Evolutionary conservation across 2,888 invertebrate genomes (phyloP), one percentile per base, ranked within the genome.

Genomic region (Ptychoptera contaminata): DNA sequence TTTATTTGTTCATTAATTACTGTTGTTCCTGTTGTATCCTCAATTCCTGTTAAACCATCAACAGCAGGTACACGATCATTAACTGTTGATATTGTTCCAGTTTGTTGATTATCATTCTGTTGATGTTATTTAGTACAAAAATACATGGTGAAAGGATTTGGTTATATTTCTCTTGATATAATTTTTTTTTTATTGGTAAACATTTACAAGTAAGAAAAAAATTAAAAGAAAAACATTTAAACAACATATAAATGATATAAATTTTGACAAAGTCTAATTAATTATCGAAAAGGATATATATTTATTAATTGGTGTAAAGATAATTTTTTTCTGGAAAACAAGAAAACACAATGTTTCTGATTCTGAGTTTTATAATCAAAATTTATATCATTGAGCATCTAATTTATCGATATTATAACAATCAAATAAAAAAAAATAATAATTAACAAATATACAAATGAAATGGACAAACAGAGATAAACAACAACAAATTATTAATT

Each of bases 11-110:
- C 49, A 37, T 47, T 46, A 2, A 29, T 36, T 3, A 35, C 42
- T 37, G 32, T 16, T 29, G 23, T 3, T 46, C 56, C 43, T 58
- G 59, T 32, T 59, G 57, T 42, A 54, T 56, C 37, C 54, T 52
- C 34, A 48, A 47, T 38, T 50, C 45, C 49, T 50, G 50, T 40
- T 52, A 51, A 32, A 30, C 49, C 10, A 48, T 50, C 14, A 41
- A 44, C 51, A n/a, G 50, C 45, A 40, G 53, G 52, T 42, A 52
- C 53, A 46, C 53, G 50, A 49, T 54, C 53, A 40, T 54, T 54
- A 43, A 51, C 41, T 36, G 47, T 47, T 43, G 48, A 42, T 43
- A 47, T 47, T 32, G 45, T 41, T 23, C 23, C 23, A 23, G 4
- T 23, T 23, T 23, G 23, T 23, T 23, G 23, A 23, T 23, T 23